Base-by-base conservation (phyloP, 2,888 invertebrate genomes). In the Disparrhopalites patrizii region DNA sequence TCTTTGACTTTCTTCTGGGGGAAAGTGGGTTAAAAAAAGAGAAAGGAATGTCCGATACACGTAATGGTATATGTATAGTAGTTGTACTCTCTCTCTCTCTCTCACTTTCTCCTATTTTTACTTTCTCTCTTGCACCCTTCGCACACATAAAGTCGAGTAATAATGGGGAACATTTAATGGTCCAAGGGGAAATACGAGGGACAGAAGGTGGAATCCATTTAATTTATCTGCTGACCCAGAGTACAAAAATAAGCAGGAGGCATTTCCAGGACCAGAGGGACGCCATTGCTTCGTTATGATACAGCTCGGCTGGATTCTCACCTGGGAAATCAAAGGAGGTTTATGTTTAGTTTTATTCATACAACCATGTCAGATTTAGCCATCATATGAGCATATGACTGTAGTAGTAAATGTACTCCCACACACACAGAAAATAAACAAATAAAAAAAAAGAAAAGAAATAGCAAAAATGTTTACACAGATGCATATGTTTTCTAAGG, bases 301-400 rank as follows among this genome's bases (percentile, higher is more conserved):
- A 84, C 73, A 84, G 77, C 78, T 84, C 84, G 56, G 84, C 84
- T 79, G 84, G 83, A 79, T 84, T 84, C 81, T 84, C 84, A 80
- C 83, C 84, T 84, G 79, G 40, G 28, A 58, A 58, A 58, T 57
- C 57, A 57, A 40, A 58, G 13, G 23, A 47, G 4, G 20, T 47
- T 23, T 47, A 47, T 47, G 3, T 8, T 47, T 47, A 47, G 8
- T 47, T 47, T 47, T 47, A 47, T 23, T 47, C 23, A 23, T 3
- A 13, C 23, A 47, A 18, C 47, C 36, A 36, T 15, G 15, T 36
- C 36, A 7, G 15, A 36, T 36, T 15, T 10, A 36, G 36, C 15
- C 36, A 15, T 7, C 36, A 10, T 36, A 15, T 36, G 36, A 36
- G n/a, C n/a, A n/a, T n/a, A n/a, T n/a, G n/a, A n/a, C n/a, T n/a